Conservation (phyloP, 2,888 invertebrate genomes). For the Archaeoteleia sp. region DNA sequence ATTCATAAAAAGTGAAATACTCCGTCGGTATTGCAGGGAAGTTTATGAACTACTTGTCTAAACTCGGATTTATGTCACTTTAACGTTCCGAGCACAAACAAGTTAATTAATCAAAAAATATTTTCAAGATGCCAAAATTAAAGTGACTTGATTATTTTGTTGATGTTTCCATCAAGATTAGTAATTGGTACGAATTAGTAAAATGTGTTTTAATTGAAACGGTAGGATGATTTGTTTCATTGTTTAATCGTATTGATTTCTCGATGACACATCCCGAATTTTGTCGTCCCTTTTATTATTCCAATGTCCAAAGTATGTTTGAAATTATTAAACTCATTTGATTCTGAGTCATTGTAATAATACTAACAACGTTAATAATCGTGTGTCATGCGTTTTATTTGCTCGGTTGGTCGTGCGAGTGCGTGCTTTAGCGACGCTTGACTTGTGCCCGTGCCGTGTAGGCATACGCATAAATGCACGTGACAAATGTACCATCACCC, state of each 20-base stretch:
- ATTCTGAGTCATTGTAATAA: constrained; percentile 13
- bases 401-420: constrained; percentile 9
- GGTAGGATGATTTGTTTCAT: no score
- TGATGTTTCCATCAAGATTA: constrained; percentile 21
- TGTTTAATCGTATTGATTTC: no score
- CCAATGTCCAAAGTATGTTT: no score
- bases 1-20: no score
- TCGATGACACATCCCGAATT: no score
- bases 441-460: neutral
- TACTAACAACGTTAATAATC: constrained; percentile 34
- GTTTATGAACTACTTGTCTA: no score
- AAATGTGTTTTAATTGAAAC: constrained; percentile 12
- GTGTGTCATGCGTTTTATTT: constrained; percentile 29
- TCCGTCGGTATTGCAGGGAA: no score
- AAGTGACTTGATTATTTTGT: constrained; percentile 19
- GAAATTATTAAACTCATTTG: constrained; percentile 18
- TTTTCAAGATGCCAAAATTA: neutral
- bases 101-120: neutral
- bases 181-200: constrained; percentile 1
- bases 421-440: constrained; percentile 6
- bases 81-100: neutral
- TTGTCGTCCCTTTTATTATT: no score
- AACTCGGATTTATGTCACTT: no score
- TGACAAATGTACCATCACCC: constrained; percentile 6
- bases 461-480: neutral